Base-by-base conservation (phyloP, 2,797 vertebrate species). In the Hippoglossus hippoglossus region DNA sequence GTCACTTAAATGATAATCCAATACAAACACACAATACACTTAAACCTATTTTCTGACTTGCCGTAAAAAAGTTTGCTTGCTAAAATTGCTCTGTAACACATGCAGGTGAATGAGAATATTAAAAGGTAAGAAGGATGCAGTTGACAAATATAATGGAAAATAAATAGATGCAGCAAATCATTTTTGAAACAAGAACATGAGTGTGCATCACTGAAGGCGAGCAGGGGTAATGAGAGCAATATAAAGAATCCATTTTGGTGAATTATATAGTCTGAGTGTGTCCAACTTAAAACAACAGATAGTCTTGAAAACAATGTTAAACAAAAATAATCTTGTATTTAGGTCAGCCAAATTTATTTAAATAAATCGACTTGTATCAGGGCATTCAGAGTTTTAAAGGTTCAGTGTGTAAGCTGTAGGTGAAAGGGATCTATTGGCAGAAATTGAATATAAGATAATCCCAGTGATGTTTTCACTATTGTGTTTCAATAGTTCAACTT, bases 1-100 rank as follows among this genome's bases (percentile, higher is more conserved):
- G 10, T 71, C 63, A 64, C 55, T 26, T 52, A 49, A 59, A 59
- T 54, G 13, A 22, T 52, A 25, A 64, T 63, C 7, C 7, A 13
- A 41, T 47, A 64, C n/a, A 56, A 60, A 67, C 11, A 26, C 7
- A 34, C 6, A 50, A 13, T 2, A 24, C 2, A 26, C 6, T 22
- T 52, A 26, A 56, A 50, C 24, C 4, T 28, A 6, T 25, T 34
- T 18, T 21, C 19, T 3, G 5, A 10, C 10, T 22, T 28, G 24
- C 15, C 63, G 22, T 12, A 50, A 65, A 52, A 47, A 34, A 0
- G 0, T 6, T 69, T 2, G 34, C 1, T 47, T 61, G 25, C 5
- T 28, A 2, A 63, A 63, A 46, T 16, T 63, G n/a, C 10, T 25
- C 22, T 22, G 39, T 28, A 13, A 47, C 21, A 34, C 26, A 58